Evolutionary conservation across 2,888 invertebrate genomes (phyloP).

Genomic region (Phengaris alcon): DNA sequence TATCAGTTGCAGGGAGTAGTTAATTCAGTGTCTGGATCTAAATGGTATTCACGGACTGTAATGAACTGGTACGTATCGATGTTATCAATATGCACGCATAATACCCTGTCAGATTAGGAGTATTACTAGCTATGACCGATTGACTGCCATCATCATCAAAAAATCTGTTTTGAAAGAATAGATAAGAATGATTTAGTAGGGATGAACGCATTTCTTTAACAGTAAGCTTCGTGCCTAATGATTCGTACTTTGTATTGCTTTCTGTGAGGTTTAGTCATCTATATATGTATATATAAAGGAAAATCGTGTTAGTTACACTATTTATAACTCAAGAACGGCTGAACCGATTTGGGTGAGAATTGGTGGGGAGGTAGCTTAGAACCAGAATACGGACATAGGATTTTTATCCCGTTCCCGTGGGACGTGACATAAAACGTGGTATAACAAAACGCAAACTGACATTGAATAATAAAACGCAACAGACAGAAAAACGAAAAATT

Average conservation of each 20-base stretch:
- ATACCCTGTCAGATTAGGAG: conserved; percentile 44
- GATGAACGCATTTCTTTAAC: background rate
- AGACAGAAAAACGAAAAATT: no score
- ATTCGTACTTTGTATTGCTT: background rate
- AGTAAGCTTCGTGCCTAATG: background rate
- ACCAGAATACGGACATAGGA: no score
- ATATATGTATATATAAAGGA: no score
- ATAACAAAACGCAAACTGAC: no score
- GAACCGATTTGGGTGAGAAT: no score
- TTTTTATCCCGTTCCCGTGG: no score
- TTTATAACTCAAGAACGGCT: no score
- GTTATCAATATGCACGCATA: conserved; percentile 51
- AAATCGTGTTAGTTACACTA: no score
- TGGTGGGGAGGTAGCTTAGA: no score
- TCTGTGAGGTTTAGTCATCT: background rate
- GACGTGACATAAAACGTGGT: no score
- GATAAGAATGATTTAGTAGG: background rate
- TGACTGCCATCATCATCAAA: conserved; percentile 12
- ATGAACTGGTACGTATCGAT: conserved; percentile 50
- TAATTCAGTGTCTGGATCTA: conserved; percentile 36
- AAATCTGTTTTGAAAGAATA: background rate
- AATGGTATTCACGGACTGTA: conserved; percentile 43
- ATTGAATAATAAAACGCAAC: no score
- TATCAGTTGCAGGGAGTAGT: conserved; percentile 26
- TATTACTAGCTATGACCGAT: conserved; percentile 10